Base-by-base conservation (phyloP, 2,888 invertebrate genomes). In the Zygogramma bicolorata region DNA sequence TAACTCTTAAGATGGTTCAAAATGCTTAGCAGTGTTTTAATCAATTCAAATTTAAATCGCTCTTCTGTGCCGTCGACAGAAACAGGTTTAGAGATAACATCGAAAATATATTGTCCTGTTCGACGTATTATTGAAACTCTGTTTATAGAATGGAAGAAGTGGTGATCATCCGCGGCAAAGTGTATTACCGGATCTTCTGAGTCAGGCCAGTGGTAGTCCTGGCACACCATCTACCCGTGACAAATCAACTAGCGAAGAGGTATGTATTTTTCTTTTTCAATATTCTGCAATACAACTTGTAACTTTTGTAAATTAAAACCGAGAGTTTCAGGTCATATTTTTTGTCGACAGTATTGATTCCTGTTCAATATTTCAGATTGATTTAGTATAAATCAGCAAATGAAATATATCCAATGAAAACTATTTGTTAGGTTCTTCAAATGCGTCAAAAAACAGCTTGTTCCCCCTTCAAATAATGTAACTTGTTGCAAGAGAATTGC, bases 131-230 rank as follows among this genome's bases (percentile, higher is more conserved):
- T 53, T 22, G 15, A 20, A 38, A 46, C 20, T 49, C 71, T 75
- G 78, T 73, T 78, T 80, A 68, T 84, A 86, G 83, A 87, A 89
- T 81, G 88, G 88, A 71, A 86, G 89, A 81, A 40, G 40, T 74
- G 87, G 87, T 72, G 88, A 89, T 71, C 87, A 94, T 78, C 93
- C 96, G 29, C 91, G 97, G 78, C 96, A 96, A 77, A 96, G 96
- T 68, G 98, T 98, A 69, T 90, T 98, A 80, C 98, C 98, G 67
- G 98, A 98, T 89, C 91, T 98, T 81, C 92, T 98, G 79, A 97
- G 97, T 85, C 96, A 95, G 89, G 94, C 94, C 73, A 92, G 92
- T 71, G 89, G 89, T 49, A 92, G 92, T 85, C 94, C 94, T 75
- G 95, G 95, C 79, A 95, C 96, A 38, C 95, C 96, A 73, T 93